phyloP scores from a whole-genome alignment of 2,888 invertebrate genomes.

The Caenorhabditis imperialis region DNA sequence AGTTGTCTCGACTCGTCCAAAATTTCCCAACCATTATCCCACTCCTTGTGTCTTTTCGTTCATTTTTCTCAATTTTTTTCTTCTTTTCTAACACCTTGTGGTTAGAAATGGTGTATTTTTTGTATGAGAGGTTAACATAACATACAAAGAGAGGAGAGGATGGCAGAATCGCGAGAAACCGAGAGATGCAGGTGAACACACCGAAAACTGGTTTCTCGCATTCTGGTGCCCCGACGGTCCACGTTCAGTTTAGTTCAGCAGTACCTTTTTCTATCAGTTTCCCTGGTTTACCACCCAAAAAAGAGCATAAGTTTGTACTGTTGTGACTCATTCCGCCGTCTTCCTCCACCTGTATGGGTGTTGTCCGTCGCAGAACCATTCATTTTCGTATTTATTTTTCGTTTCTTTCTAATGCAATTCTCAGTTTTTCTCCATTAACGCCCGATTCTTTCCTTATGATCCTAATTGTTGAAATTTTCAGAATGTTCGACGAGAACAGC shows the following conservation, averaged over 20 bases:
- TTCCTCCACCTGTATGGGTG: not conserved
- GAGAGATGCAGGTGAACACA: too few relatives aligned
- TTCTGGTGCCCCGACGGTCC: not conserved
- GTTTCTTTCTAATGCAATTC: not conserved
- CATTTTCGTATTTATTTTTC: not conserved
- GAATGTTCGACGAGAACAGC: slow-evolving; percentile 76
- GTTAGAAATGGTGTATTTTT: too few relatives aligned
- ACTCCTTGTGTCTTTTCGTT: slow-evolving; percentile 13
- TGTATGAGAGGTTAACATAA: slow-evolving; percentile 14
- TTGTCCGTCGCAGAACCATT: slow-evolving; percentile 12
- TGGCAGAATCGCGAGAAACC: too few relatives aligned
- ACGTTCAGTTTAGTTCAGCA: too few relatives aligned
- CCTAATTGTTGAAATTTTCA: slow-evolving; percentile 34
- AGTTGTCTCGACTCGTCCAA: slow-evolving; percentile 43
- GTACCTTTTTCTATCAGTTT: too few relatives aligned
- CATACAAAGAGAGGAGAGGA: not conserved
- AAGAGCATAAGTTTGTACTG: slow-evolving; percentile 23
- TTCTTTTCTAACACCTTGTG: too few relatives aligned
- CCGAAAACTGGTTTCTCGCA: slow-evolving; percentile 23
- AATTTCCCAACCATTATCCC: slow-evolving; percentile 39
- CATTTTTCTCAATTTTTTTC: slow-evolving; percentile 1
- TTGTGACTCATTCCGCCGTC: slow-evolving; percentile 29
- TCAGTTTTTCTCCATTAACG: too few relatives aligned
- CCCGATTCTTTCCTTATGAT: not conserved
- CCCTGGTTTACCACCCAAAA: not conserved